Conservation (phyloP, 2,113 vertebrate species). For the Lamprologus tigripictilis region DNA sequence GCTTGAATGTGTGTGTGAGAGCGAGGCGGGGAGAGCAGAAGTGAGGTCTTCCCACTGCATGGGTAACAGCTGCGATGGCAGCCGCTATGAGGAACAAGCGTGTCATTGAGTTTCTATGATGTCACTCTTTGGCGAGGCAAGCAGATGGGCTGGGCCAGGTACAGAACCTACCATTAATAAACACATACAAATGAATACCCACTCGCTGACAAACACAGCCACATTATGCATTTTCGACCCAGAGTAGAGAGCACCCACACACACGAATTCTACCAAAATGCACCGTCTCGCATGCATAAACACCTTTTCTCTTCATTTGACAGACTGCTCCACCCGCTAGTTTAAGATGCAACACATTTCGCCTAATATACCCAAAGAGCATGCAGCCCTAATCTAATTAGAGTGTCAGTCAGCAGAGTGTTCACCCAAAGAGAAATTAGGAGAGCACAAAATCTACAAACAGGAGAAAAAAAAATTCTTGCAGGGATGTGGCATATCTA, state of each 20-base stretch:
- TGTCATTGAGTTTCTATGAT: constrained; percentile 57
- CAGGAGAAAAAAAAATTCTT: constrained; percentile 16
- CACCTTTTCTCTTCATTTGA: constrained; percentile 54
- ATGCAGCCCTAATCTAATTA: constrained; percentile 76
- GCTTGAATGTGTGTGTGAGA: constrained; percentile 7
- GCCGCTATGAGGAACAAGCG: constrained; percentile 53
- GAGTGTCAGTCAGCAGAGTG: constrained; percentile 70
- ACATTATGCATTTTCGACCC: neutral
- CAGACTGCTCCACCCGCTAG: constrained; percentile 51
- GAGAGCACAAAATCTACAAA: constrained; percentile 61
- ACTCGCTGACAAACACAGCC: neutral
- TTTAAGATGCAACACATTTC: constrained; percentile 60
- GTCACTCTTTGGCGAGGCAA: constrained; percentile 54
- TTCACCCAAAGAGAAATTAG: constrained; percentile 67
- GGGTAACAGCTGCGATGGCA: constrained; percentile 60
- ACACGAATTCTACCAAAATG: constrained; percentile 1
- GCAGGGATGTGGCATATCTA: constrained; percentile 41
- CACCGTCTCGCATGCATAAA: constrained; percentile 31
- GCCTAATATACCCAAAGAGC: constrained; percentile 74
- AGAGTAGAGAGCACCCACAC: neutral
- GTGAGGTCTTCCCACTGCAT: constrained; percentile 20
- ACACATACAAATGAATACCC: constrained; percentile 43
- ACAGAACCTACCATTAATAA: constrained; percentile 45
- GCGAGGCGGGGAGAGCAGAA: neutral
- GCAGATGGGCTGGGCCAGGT: constrained; percentile 67